Base-by-base conservation (phyloP, 2,888 invertebrate genomes). In the Oscheius sp. region DNA sequence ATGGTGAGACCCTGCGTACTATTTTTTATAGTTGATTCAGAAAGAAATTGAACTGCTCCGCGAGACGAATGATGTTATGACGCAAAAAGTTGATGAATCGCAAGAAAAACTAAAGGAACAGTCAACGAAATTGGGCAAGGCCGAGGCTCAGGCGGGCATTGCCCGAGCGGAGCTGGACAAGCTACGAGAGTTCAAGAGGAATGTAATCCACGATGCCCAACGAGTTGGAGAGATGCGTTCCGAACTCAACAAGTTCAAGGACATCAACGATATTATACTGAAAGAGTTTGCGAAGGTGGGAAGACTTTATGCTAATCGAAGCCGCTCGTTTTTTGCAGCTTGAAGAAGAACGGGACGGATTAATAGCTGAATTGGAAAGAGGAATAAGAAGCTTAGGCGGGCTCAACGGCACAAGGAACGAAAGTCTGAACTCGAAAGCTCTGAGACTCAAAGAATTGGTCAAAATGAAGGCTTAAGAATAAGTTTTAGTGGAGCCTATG, bases 191-290 rank as follows among this genome's bases (percentile, higher is more conserved):
- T 81, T 79, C 62, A 81, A 79, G 66, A 75, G 63, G 33, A 73
- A 66, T 13, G 76, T 58, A 42, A 77, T 80, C 79, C 68, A 78
- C n/a, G 83, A 83, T 53, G 77, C 76, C 47, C 57, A 76, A 48
- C 76, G 77, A 50, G 76, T 83, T 33, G 80, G 76, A 1, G 72
- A 72, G 2, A 80, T 80, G 79, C 59, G 75, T 37, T 74, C 73
- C 35, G 83, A 83, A 73, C 73, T 78, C 0, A 76, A 77, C 42
- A 83, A 83, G 62, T 83, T 79, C 70, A 79, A 77, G 50, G 83
- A 83, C 37, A 75, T 83, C 59, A 83, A 83, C 55, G 80, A 81
- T 33, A 83, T 83, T n/a, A 73, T 82, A 10, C 78, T 82, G 75
- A 76, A 76, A 48, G 81, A 81, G 55, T 81, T 78, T 57, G 70